Evolutionary conservation across 2,113 vertebrate genomes (phyloP), one percentile per base, ranked within the genome.

Genomic region (Neogobius melanostomus): DNA sequence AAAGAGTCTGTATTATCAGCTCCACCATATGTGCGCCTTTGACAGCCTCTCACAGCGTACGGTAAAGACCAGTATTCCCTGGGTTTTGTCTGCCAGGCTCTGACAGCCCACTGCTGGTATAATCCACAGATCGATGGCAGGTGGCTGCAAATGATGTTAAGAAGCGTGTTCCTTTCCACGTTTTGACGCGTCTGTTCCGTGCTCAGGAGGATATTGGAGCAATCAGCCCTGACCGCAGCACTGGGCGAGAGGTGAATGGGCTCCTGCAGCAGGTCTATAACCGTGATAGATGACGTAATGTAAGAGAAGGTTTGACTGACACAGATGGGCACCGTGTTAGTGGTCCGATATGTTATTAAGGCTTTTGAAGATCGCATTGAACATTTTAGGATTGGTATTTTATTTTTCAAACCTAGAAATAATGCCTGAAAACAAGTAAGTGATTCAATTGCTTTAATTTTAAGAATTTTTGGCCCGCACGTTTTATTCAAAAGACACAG

Each of bases 1-100:
- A 21, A 2, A 54, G 52, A 17, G 52, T 54, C n/a, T 51, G n/a
- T 17, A 56, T 56, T 56, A 28, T 42, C 54, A 36, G 54, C 54
- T 53, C 10, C 66, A 8, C 42, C 51, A 52, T 64, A 61, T 57
- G 46, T 56, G 52, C 48, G 59, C 61, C 14, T 42, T 1, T 68
- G 82, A 74, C 69, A 66, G 69, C 70, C 80, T 74, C 67, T 83
- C 72, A 83, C 52, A 16, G 49, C 17, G 53, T 70, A 66, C 64
- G 70, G 61, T 71, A 74, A 81, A 64, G 6, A 69, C 80, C 82
- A 61, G 15, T 50, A 10, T 67, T 75, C 76, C 80, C 76, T 62
- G 56, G 43, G 62, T 51, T 45, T 44, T 3, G 42, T 44, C 42
- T 48, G 49, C 64, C 61, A 28, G 69, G 42, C 44, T 69, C 47